Base-by-base conservation (phyloP, 1,140 invertebrate genomes). In the Heterodera carotae region DNA sequence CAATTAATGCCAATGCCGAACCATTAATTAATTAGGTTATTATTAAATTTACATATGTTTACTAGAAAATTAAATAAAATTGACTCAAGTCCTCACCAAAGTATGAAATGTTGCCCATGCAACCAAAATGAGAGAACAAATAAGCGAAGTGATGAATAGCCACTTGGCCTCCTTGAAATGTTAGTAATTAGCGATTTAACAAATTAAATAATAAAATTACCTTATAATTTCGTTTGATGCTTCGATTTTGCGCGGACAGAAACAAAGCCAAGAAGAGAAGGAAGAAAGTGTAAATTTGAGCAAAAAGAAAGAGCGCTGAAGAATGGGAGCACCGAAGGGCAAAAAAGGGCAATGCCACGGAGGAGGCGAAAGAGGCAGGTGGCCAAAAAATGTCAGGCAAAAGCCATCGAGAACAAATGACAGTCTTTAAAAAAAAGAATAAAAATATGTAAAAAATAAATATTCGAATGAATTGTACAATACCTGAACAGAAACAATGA, bases 141-240 rank as follows among this genome's bases (percentile, higher is more conserved):
- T 36, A 22, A 87, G 68, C 4, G 81, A 78, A 3, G 86, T 81
- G 36, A 80, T 69, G 62, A 86, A 86, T 27, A 86, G 68, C 85
- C 85, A 86, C 70, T 88, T 87, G 27, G 85, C 84, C 69, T 86
- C 85, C 75, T 77, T 22, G 82, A 66, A 22, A 43, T 8, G 39
- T 8, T 8, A 6, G 39, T 12, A 43, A 43, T 43, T 1, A 18
- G 27, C 27, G 29, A 22, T 12, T 12, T 31, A 66, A 66, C 29
- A 29, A 12, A 12, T 22, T 10, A 66, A 66, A 0, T 27, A 18
- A 18, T 66, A 15, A 60, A 71, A 15, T 34, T 34, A 72, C 76
- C 76, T 86, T 88, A 66, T 86, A 86, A 56, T 86, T 86, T 29
- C 85, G 72, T 60, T 84, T 86, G 78, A 86, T 88, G 53, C 85